Base-by-base conservation (phyloP, 2,113 vertebrate species). In the Psittacus erithacus region DNA sequence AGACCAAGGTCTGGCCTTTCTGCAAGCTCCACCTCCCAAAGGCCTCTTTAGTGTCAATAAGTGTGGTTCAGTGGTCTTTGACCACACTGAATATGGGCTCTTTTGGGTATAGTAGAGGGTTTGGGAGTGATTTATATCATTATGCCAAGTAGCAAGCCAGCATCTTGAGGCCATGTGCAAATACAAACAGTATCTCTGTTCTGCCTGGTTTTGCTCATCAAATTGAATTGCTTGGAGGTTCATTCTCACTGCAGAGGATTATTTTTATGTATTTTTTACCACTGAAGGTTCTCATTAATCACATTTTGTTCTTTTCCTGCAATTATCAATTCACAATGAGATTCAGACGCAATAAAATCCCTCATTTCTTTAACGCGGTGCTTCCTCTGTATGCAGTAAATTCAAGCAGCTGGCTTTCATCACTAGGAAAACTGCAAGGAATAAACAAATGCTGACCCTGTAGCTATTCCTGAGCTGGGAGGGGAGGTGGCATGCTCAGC, bases 341-440 rank as follows among this genome's bases (percentile, higher is more conserved):
- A 59, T 73, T 82, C 60, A 10, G 68, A 89, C 86, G 88, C 95
- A 93, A 84, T 92, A 90, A 95, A 88, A 91, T n/a, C 27, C 49
- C 86, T 71, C 38, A 6, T 88, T 86, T 73, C 74, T 76, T 62
- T 35, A 75, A 53, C 79, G 64, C 46, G 44, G 70, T 92, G 46
- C 67, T 95, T 91, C 82, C 74, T 82, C 79, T 86, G 22, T 24
- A 60, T 75, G 80, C 81, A 68, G 76, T 95, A 86, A 96, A 91
- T 80, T 93, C 71, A 86, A 84, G 64, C 96, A 97, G 93, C 94
- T 97, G 97, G 93, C 84, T 96, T 91, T 85, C 93, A 89, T 97
- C 95, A 83, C 68, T 57, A 44, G 92, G 82, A 95, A 95, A 96
- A 96, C 83, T 95, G 91, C 60, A 80, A 93, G 74, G 90, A 70